A percentile compares a stretch with the other conserved stretches of the same genome.
Conservation (phyloP, 2,113 vertebrate genomes). For the Rutilus rutilus region DNA sequence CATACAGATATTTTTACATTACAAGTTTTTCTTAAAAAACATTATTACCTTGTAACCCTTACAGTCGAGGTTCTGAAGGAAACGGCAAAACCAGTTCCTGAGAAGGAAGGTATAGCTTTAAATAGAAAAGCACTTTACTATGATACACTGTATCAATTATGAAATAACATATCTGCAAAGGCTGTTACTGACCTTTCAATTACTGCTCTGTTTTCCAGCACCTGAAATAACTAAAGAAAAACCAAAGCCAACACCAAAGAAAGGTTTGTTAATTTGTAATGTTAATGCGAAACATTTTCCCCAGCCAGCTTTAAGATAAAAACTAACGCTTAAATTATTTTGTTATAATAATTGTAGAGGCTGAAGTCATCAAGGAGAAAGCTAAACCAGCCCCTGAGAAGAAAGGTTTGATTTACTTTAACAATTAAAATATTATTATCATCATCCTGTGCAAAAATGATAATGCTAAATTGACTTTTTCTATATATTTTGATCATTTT, state of each 20-base stretch:
- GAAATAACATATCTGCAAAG: not conserved
- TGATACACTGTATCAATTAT: not conserved
- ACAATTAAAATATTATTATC: too few relatives aligned
- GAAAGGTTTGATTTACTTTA: too few relatives aligned
- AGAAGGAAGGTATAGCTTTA: not conserved
- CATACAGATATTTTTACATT: not conserved
- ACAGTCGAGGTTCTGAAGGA: constrained; percentile 45
- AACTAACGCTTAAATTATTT: not conserved
- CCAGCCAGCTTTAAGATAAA: not conserved
- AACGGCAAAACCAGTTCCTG: constrained; percentile 32
- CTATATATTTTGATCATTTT: not conserved
- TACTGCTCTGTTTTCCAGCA: constrained; percentile 8
- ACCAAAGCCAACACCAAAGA: constrained; percentile 24
- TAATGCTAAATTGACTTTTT: not conserved
- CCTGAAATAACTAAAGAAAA: constrained; percentile 52
- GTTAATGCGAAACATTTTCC: constrained; percentile 10
- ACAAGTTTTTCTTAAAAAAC: not conserved
- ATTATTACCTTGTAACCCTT: not conserved
- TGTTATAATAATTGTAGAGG: constrained; percentile 48
- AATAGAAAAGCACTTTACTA: not conserved
- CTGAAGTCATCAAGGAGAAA: constrained; percentile 62
- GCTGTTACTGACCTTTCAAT: not conserved
- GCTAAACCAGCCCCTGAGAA: constrained; percentile 51
- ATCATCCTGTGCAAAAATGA: too few relatives aligned
- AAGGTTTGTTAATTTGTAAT: constrained; percentile 17